Evolutionary conservation across 2,797 vertebrate species (phyloP).

Genomic region (Melanogrammus aeglefinus): DNA sequence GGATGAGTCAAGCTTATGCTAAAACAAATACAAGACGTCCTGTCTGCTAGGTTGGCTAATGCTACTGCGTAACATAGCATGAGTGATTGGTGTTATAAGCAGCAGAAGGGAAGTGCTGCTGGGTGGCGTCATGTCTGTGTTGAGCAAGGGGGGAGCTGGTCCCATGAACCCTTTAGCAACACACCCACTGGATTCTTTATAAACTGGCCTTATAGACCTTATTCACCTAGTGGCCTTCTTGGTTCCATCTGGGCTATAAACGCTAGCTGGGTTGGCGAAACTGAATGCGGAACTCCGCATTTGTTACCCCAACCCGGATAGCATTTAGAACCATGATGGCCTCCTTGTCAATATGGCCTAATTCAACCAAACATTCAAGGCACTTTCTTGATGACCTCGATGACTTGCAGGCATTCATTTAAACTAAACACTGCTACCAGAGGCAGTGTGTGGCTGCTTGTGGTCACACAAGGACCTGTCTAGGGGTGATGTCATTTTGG

Average conservation of each 20-base stretch:
- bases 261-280: not conserved
- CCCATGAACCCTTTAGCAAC: not conserved
- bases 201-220: not conserved
- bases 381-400: constrained; percentile 2
- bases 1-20: not conserved
- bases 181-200: not conserved
- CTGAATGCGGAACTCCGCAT: not conserved
- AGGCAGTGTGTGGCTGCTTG: not conserved
- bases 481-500: not conserved
- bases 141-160: constrained; percentile 1
- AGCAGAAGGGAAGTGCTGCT: constrained; percentile 5
- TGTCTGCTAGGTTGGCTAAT: not conserved
- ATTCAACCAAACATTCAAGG: not conserved
- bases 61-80: not conserved
- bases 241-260: not conserved
- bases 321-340: not conserved
- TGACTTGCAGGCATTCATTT: not conserved
- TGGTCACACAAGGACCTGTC: constrained; percentile 2
- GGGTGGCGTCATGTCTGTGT: constrained; percentile 2
- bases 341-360: not conserved
- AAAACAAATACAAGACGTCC: not conserved
- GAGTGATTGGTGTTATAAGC: not conserved
- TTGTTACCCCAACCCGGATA: not conserved
- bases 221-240: not conserved
- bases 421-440: not conserved